Evolutionary conservation across 1,140 invertebrate genomes (phyloP).

Genomic region (Cotesia vestalis): DNA sequence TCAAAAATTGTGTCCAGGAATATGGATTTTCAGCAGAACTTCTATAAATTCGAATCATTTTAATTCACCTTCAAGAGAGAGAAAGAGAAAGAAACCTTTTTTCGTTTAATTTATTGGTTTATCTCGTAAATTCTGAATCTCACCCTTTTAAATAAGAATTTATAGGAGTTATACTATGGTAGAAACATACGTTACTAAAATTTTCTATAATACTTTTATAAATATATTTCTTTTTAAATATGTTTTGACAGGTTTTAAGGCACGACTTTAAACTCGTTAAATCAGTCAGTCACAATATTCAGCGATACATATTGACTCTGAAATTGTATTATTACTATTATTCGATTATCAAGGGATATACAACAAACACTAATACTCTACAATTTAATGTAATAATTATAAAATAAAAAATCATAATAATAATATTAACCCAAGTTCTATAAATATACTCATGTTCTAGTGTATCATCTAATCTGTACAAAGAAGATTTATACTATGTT

Average conservation of each 20-base stretch:
- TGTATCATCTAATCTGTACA: constrained; percentile 65
- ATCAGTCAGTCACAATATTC: constrained; percentile 47
- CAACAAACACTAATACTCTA: constrained; percentile 48
- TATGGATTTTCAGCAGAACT: not conserved
- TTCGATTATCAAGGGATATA: constrained; percentile 28
- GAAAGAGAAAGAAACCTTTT: not conserved
- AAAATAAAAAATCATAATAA: too few species aligned
- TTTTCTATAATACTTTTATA: constrained; percentile 45
- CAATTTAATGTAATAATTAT: constrained; percentile 53
- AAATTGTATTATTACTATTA: constrained; percentile 2
- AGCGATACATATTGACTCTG: constrained; percentile 28
- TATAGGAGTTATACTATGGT: constrained; percentile 35
- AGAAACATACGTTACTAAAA: constrained; percentile 47
- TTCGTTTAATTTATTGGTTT: constrained; percentile 11
- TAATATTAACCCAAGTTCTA: constrained; percentile 51
- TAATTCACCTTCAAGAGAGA: constrained; percentile 20
- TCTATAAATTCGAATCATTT: not conserved
- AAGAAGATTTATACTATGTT: constrained; percentile 52
- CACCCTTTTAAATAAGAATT: constrained; percentile 1
- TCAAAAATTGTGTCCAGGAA: too few species aligned
- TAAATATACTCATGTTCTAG: constrained; percentile 47
- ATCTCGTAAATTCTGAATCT: too few species aligned
- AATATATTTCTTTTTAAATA: constrained; percentile 28
- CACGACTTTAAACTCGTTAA: constrained; percentile 58
- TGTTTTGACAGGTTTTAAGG: constrained; percentile 54